These are phyloP conservation scores for Drosophila truncata DNA, from an alignment of 1,140 invertebrate species.

Conservation along the genomic window DNA sequence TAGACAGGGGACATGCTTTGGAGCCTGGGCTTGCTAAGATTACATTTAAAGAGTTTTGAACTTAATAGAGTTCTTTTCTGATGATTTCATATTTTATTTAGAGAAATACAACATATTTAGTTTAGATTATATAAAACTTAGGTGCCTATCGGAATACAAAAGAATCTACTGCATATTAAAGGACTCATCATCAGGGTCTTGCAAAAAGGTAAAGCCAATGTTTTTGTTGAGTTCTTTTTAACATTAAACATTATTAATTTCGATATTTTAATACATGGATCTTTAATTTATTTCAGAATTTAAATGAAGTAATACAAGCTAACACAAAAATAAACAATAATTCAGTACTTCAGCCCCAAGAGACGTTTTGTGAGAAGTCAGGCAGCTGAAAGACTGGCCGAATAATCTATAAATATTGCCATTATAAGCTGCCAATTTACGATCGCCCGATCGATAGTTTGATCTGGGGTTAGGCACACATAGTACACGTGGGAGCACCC, in stretches of 20 bases:
- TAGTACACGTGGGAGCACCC: slow-evolving; percentile 1
- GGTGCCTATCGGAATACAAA: too few species aligned
- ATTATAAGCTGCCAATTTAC: slow-evolving; percentile 73
- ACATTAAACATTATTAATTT: too few species aligned
- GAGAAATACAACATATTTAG: too few species aligned
- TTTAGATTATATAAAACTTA: too few species aligned
- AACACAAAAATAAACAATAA: not conserved
- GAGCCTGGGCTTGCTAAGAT: not conserved
- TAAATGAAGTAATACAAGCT: not conserved
- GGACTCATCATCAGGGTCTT: too few species aligned
- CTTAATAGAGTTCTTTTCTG: too few species aligned
- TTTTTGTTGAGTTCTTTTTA: too few species aligned
- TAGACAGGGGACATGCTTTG: slow-evolving; percentile 3
- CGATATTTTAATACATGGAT: too few species aligned
- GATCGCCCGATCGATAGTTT: slow-evolving; percentile 56
- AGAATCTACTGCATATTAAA: too few species aligned
- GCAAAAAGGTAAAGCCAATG: too few species aligned
- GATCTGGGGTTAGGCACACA: slow-evolving; percentile 73
- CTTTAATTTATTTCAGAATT: too few species aligned
- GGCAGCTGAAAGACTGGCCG: not conserved
- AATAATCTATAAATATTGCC: slow-evolving; percentile 65
- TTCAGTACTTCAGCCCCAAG: not conserved
- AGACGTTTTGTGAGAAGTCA: slow-evolving; percentile 3
- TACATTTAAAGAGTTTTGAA: not conserved
- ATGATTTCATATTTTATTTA: too few species aligned